phyloP scores from a whole-genome alignment of 2,113 vertebrate species.

The Lepus americanus region DNA sequence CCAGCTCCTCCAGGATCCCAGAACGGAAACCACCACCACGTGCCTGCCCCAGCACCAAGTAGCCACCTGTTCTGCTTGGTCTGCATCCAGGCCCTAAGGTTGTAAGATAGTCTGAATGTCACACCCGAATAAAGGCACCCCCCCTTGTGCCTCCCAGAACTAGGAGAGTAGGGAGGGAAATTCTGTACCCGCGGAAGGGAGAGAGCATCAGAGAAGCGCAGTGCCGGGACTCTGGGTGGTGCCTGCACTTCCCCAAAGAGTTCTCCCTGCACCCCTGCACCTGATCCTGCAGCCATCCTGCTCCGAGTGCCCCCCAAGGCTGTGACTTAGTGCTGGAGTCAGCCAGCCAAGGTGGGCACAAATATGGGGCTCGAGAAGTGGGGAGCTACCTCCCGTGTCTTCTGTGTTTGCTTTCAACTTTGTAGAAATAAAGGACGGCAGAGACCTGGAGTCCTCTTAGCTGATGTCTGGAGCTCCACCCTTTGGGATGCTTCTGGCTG shows the following conservation, averaged over 20 bases:
- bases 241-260: no score
- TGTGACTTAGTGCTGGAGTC: not conserved
- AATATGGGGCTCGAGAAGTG: rapidly evolving
- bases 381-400: not conserved
- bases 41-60: not conserved
- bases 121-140: not conserved
- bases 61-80: not conserved
- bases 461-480: not conserved
- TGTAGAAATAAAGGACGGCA: not conserved
- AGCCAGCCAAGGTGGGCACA: not conserved
- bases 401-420: not conserved
- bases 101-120: not conserved
- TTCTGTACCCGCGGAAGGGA: not conserved
- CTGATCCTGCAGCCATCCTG: not conserved
- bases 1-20: not conserved
- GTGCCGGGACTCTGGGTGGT: not conserved
- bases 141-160: not conserved
- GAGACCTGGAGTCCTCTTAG: not conserved
- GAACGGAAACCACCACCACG: not conserved
- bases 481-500: not conserved
- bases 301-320: not conserved
- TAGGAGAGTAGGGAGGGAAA: not conserved
- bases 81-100: not conserved
- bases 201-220: not conserved
- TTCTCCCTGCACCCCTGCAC: no score